These are phyloP conservation scores for Xylophagus ater DNA, from an alignment of 2,888 invertebrate genomes.

Conservation along the genomic window DNA sequence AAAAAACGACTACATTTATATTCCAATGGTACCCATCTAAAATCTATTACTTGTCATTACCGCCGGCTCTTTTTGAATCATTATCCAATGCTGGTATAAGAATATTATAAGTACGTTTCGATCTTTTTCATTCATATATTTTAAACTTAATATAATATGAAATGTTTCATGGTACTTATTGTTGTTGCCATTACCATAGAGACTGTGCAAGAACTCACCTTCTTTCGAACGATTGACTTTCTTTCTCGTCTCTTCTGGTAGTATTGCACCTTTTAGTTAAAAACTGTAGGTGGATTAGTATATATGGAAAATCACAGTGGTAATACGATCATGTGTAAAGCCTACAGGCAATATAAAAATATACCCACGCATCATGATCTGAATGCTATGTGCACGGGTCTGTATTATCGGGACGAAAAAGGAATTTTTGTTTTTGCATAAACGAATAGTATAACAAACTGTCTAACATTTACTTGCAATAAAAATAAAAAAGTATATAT, in stretches of 20 bases:
- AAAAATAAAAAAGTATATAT: too few species aligned
- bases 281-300: constrained; percentile 14
- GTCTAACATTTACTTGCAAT: too few species aligned
- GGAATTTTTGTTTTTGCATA: too few species aligned
- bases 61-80: constrained; percentile 16
- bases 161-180: constrained; percentile 4
- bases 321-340: constrained; percentile 15
- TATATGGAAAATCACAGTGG: constrained; percentile 17
- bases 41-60: constrained; percentile 16
- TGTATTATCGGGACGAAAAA: too few species aligned
- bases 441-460: too few species aligned
- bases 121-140: neutral
- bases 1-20: too few species aligned
- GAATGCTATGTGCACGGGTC: too few species aligned
- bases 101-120: neutral
- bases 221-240: too few species aligned
- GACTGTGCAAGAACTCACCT: neutral
- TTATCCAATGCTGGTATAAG: constrained; percentile 9
- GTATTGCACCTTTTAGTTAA: too few species aligned
- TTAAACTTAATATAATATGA: constrained; percentile 2
- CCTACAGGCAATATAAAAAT: constrained; percentile 17
- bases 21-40: too few species aligned
- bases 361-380: constrained; percentile 17
- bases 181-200: neutral
- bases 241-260: too few species aligned